Evolutionary conservation across 2,797 vertebrate species (phyloP).

Genomic region (Argya squamiceps): DNA sequence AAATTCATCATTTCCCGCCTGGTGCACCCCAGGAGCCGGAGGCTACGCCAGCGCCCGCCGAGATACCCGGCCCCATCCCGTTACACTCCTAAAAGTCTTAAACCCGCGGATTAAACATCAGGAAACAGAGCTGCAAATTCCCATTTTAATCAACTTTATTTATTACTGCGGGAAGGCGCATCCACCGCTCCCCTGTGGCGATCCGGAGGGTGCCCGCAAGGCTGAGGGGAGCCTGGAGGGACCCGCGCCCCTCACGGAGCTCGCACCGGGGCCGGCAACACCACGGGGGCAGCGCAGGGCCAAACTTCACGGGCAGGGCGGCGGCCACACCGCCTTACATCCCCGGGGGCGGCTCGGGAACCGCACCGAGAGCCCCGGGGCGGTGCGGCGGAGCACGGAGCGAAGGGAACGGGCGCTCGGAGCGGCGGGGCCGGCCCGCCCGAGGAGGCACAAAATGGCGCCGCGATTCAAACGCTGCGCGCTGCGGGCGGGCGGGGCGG

Average conservation of each 20-base stretch:
- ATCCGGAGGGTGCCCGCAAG: no score
- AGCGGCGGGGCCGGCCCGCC: not conserved
- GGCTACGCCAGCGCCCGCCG: not conserved
- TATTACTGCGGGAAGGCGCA: not conserved
- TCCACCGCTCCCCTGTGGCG: not conserved
- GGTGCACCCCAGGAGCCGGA: fast-evolving
- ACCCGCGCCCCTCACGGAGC: not conserved
- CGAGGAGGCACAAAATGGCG: slow-evolving; percentile 44
- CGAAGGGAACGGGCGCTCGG: no score
- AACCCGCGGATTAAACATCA: fast-evolving
- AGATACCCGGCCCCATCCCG: not conserved
- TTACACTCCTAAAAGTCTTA: fast-evolving
- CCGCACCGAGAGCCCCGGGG: not conserved
- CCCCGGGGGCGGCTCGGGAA: not conserved
- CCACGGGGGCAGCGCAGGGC: no score
- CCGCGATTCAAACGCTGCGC: slow-evolving; percentile 63
- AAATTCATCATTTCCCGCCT: not conserved
- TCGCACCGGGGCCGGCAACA: not conserved
- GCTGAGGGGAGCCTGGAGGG: not conserved
- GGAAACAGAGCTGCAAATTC: fast-evolving
- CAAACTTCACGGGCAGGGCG: not conserved
- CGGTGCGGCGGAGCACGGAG: no score
- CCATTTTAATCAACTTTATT: not conserved
- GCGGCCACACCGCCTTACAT: not conserved
- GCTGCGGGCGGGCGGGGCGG: slow-evolving; percentile 16